phyloP scores from a whole-genome alignment of 2,113 vertebrate genomes.

The Melanerpes formicivorus region DNA sequence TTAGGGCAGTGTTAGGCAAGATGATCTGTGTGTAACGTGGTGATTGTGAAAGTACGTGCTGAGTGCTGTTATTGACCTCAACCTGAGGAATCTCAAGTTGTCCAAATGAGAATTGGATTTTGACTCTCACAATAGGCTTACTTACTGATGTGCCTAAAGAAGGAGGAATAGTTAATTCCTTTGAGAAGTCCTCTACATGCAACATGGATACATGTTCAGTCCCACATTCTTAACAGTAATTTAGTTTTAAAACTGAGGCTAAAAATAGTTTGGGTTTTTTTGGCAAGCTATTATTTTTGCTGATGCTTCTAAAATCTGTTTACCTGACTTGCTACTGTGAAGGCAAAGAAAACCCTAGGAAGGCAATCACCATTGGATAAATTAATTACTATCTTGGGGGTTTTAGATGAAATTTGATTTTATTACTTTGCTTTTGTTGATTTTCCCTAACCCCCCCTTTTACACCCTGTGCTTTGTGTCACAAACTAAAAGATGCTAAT shows the following conservation, averaged over 20 bases:
- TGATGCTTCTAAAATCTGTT: not conserved
- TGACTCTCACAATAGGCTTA: rapidly evolving
- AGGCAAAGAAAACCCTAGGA: not conserved
- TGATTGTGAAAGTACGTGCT: not conserved
- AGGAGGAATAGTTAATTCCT: not conserved
- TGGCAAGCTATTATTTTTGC: not conserved
- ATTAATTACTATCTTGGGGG: not conserved
- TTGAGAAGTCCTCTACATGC: not conserved
- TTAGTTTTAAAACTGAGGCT: not conserved
- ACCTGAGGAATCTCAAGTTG: not conserved
- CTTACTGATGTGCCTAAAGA: not conserved
- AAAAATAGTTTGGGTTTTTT: not conserved
- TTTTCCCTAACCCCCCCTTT: no score
- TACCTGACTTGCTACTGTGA: not conserved
- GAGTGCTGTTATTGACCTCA: not conserved
- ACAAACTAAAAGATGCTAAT: not conserved
- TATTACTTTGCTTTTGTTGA: not conserved
- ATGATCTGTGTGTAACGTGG: rapidly evolving
- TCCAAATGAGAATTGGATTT: not conserved
- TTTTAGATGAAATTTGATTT: not conserved
- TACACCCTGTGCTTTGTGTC: not conserved
- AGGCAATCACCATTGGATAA: not conserved
- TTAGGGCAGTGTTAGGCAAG: not conserved
- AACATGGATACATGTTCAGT: not conserved
- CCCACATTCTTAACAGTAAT: not conserved